Evolutionary conservation across 2,888 invertebrate genomes (phyloP), one percentile per base, ranked within the genome.

Genomic region (Meta bourneti): DNA sequence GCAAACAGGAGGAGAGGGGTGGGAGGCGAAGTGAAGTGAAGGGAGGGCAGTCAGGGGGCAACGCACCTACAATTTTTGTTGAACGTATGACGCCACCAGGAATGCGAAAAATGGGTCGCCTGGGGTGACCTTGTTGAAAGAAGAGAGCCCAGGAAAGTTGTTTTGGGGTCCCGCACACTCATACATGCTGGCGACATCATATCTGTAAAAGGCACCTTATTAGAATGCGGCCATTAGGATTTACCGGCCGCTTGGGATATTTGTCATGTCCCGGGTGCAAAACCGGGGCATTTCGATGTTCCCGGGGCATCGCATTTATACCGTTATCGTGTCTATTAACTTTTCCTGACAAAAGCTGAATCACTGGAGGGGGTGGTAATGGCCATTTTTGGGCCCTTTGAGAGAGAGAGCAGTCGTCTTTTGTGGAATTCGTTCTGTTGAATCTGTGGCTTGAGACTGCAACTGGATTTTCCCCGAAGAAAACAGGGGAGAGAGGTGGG

Each of bases 21-120:
- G 52, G 86, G 72, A 16, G 87, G 74, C 13, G 13, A n/a, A n/a
- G 13, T n/a, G 16, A 34, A 34, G 34, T n/a, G 16, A 34, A 34
- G 34, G 16, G 16, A 7, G 52, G 72, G 72, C 52, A 34, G 34
- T 34, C 34, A 52, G 74, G 49, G 71, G 83, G 71, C 49, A 72
- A 84, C 71, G 89, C 84, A 90, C 89, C 89, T 90, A 90, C 79
- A 84, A 84, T 79, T 90, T 90, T 90, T 90, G 83, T 83, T 70
- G 69, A 78, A 70, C 71, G 71, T 84, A 72, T 84, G 89, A 79
- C 83, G 89, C 89, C 71, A 78, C 49, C 70, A 79, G 80, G 61
- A 11, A 83, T 20, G 48, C 16, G 81, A 74, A 79, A 91, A 87
- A 86, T 91, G 83, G 91, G 91, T 91, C 91, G 87, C 20, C 52